A percentile compares a stretch with the other conserved stretches of the same genome.
Conservation (phyloP, 2,888 invertebrate genomes). For the Drosophila nigricruria region DNA sequence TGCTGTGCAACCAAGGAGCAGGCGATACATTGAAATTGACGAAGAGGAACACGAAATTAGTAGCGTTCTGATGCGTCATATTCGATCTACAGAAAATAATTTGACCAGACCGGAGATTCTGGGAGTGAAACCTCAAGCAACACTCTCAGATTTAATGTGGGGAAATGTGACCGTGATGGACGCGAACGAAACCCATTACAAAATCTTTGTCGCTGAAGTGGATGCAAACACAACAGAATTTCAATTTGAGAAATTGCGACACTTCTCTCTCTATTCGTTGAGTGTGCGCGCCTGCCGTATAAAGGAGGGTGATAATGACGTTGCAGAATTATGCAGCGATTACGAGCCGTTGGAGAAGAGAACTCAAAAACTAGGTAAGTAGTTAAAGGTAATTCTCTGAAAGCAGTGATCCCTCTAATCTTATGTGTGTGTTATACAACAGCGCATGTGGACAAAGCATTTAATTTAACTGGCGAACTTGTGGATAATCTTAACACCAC, state of each 20-base stretch:
- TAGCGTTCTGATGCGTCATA: slow-evolving; percentile 76
- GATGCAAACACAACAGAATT: slow-evolving; percentile 85
- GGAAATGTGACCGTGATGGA: slow-evolving; percentile 80
- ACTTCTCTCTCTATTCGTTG: slow-evolving; percentile 92
- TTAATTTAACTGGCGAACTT: slow-evolving; percentile 85
- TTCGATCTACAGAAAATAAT: slow-evolving; percentile 51
- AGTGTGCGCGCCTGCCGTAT: slow-evolving; percentile 92
- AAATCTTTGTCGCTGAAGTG: slow-evolving; percentile 63
- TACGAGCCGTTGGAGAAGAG: slow-evolving; percentile 86
- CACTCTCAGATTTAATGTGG: slow-evolving; percentile 11
- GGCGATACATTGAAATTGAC: slow-evolving; percentile 49
- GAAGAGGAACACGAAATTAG: slow-evolving; percentile 24
- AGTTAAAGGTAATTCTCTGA: not conserved
- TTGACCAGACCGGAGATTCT: not conserved
- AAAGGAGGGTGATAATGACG: slow-evolving; percentile 59
- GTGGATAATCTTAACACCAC: slow-evolving; percentile 84
- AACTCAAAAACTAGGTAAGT: slow-evolving; percentile 85
- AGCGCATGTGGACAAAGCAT: slow-evolving; percentile 90
- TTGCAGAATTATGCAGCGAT: slow-evolving; percentile 86
- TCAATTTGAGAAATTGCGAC: slow-evolving; percentile 88
- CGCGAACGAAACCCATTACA: slow-evolving; percentile 52
- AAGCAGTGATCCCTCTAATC: not conserved
- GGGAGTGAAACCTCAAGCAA: not conserved
- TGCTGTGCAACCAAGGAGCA: slow-evolving; percentile 43
- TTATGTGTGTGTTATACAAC: slow-evolving; percentile 9